Conservation (phyloP, 2,888 invertebrate species). For the Priapulus caudatus region DNA sequence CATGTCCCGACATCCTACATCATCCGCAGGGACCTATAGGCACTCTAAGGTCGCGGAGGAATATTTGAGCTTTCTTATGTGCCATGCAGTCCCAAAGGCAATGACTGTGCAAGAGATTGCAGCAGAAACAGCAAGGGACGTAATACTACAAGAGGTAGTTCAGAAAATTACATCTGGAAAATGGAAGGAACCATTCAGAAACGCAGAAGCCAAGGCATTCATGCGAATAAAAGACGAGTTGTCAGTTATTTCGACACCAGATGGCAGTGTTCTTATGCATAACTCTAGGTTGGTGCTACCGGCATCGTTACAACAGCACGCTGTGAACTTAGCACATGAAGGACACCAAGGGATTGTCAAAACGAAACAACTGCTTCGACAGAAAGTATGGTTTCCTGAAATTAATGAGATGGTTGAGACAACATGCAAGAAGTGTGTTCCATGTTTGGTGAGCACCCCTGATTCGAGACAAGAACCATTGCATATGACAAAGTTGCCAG, state of each 20-base stretch:
- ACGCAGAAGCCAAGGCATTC: too few species aligned
- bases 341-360: constrained; percentile 21
- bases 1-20: constrained; percentile 22
- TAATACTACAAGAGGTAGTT: neutral
- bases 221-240: too few species aligned
- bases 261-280: too few species aligned
- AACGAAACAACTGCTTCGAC: constrained; percentile 19
- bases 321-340: too few species aligned
- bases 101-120: neutral
- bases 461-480: neutral
- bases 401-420: constrained; percentile 15
- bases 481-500: neutral
- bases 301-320: too few species aligned
- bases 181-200: too few species aligned
- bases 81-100: neutral
- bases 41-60: too few species aligned
- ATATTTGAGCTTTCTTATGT: too few species aligned
- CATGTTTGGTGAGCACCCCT: neutral
- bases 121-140: neutral
- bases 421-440: neutral
- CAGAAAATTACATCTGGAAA: neutral
- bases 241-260: too few species aligned
- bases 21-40: too few species aligned
- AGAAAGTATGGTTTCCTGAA: constrained; percentile 22
- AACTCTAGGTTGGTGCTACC: too few species aligned